A percentile compares a stretch with the other conserved stretches of the same genome.
These are phyloP conservation scores for Psettodes erumei DNA, from an alignment of 2,113 vertebrate species.

Conservation along the genomic window DNA sequence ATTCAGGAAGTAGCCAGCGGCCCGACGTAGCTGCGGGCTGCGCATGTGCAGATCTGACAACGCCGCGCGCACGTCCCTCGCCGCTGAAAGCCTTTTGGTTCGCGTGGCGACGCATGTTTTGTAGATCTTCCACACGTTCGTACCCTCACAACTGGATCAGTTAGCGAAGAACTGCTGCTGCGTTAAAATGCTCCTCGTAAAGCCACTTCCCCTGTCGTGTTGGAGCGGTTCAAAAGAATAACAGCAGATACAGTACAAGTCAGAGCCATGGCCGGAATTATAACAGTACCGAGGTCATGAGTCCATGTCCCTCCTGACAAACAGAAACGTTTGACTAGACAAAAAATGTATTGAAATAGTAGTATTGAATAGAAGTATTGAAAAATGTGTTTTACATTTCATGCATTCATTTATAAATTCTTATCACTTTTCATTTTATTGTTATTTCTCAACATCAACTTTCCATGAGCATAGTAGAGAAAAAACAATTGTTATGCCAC, in stretches of 20 bases:
- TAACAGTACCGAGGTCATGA: not conserved
- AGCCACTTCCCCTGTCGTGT: not conserved
- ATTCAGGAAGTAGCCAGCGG: conserved; percentile 75
- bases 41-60: conserved; percentile 48
- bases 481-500: too few relatives aligned
- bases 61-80: too few relatives aligned
- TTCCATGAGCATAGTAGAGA: too few relatives aligned
- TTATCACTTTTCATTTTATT: not conserved
- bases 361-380: too few relatives aligned
- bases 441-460: not conserved
- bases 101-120: accelerated
- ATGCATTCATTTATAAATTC: not conserved
- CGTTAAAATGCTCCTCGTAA: not conserved
- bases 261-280: not conserved
- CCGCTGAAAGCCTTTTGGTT: accelerated
- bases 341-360: too few relatives aligned
- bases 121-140: conserved; percentile 19
- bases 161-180: conserved; percentile 14
- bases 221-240: not conserved
- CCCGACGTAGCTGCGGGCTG: conserved; percentile 11
- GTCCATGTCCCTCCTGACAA: too few relatives aligned
- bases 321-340: not conserved
- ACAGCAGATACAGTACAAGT: not conserved
- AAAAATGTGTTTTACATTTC: not conserved
- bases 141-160: not conserved